Percentiles rank a stretch among this genome's conserved stretches.
These are phyloP conservation scores for Garra rufa DNA, from an alignment of 2,113 vertebrate species.

Conservation along the genomic window DNA sequence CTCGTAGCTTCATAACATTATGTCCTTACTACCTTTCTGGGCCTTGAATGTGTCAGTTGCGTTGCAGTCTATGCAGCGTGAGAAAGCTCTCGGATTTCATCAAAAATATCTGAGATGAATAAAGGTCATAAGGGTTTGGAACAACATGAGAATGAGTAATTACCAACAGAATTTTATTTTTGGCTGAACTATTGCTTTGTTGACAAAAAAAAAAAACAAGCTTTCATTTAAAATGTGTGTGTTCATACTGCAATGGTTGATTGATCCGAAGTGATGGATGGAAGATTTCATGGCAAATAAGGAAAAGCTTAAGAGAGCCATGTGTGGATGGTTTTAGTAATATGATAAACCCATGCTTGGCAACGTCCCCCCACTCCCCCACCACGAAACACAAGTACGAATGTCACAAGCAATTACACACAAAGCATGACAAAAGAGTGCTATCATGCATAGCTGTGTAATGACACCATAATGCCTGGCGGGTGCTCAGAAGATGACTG, in stretches of 20 bases:
- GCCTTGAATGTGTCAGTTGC: too few species aligned
- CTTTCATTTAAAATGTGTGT: neutral
- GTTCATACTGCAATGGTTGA: neutral
- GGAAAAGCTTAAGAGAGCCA: neutral
- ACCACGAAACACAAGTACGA: conserved; percentile 42
- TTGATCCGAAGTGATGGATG: conserved; percentile 17
- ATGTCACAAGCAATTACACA: conserved; percentile 52
- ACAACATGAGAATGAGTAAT: too few species aligned
- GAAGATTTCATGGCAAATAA: neutral
- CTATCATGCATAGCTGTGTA: conserved; percentile 37
- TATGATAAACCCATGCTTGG: conserved; percentile 25
- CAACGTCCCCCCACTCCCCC: conserved; percentile 14
- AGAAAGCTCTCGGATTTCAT: too few species aligned
- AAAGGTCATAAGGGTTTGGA: too few species aligned
- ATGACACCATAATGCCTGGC: conserved; percentile 11
- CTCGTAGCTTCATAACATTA: too few species aligned
- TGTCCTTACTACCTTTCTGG: too few species aligned
- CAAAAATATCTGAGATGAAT: too few species aligned
- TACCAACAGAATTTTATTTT: neutral
- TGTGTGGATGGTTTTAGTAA: conserved; percentile 29
- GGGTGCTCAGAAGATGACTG: conserved; percentile 4
- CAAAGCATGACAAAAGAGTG: conserved; percentile 31
- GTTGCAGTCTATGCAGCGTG: too few species aligned
- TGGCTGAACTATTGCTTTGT: neutral
- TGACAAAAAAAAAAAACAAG: neutral